Evolutionary conservation across 2,113 vertebrate species (phyloP), one percentile per base, ranked within the genome.

Genomic region (Mugil cephalus): DNA sequence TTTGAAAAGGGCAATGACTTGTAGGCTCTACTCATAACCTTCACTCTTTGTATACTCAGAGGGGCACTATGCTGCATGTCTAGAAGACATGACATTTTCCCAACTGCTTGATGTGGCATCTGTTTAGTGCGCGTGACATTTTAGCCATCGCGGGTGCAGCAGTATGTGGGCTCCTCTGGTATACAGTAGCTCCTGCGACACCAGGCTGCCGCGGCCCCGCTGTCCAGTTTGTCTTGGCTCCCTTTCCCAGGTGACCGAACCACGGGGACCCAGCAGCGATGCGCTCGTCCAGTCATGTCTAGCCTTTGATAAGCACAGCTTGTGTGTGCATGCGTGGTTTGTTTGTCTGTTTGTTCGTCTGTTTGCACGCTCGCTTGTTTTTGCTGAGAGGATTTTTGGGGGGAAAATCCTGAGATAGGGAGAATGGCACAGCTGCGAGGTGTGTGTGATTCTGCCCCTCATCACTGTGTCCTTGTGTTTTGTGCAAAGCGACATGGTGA

Each of bases 181-280:
- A 1, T 55, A 66, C 69, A 43, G 79, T 55, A 65, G 71, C 60
- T 73, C 18, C 52, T 15, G 0, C 53, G 17, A 11, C 52, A 21
- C 38, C 48, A 11, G 69, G 46, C 58, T 36, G 64, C 36, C 18
- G 0, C 12, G 9, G 39, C 64, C n/a, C 59, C 7, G 13, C 36
- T 40, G 77, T 84, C 76, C 64, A 17, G 74, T 77, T 88, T 87
- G 80, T 70, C 65, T 87, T 83, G 87, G 81, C 85, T 54, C 21
- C 7, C 50, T 80, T 82, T 74, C 79, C 69, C 68, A 34, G 71
- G 65, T 77, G 88, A 81, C 82, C 63, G 77, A 79, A 60, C 52
- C 10, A 10, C 47, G 5, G 79, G 69, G 59, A 66, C 52, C n/a
- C 59, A 18, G 73, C 38, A 13, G 62, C 8, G 14, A 15, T 10